Percentiles rank a stretch among this genome's conserved stretches.
phyloP scores from a whole-genome alignment of 2,888 invertebrate species.

The Ochlodes sylvanus region DNA sequence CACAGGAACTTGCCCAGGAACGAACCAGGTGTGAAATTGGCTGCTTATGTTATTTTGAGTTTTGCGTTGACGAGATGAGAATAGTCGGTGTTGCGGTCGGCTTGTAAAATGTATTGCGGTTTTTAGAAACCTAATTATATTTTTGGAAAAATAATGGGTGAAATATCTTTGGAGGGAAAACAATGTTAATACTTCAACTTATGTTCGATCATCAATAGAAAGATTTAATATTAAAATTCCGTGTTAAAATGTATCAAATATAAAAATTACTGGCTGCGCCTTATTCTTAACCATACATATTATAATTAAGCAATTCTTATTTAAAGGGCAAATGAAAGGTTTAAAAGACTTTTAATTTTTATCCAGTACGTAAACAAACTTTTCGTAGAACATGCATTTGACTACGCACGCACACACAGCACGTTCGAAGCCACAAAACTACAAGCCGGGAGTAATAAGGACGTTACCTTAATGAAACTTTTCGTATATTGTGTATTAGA shows the following conservation, averaged over 20 bases:
- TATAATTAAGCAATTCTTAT: too few relatives aligned
- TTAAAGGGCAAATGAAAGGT: too few relatives aligned
- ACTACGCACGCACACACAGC: conserved; percentile 13
- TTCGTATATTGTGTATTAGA: background rate
- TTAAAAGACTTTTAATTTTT: background rate
- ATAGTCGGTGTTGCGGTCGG: conserved; percentile 5
- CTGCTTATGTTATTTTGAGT: conserved; percentile 51
- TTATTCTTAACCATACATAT: too few relatives aligned
- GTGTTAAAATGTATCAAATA: too few relatives aligned
- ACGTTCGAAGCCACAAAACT: conserved; percentile 32
- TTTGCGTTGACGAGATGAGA: conserved; percentile 38
- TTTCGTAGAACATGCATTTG: conserved; percentile 2
- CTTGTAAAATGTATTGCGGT: conserved; percentile 10
- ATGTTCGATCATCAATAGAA: too few relatives aligned
- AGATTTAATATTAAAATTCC: too few relatives aligned
- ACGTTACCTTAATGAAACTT: background rate
- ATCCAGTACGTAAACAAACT: background rate
- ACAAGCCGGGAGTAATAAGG: background rate
- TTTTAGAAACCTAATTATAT: background rate
- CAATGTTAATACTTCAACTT: too few relatives aligned
- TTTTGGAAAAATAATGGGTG: too few relatives aligned
- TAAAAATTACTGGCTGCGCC: too few relatives aligned
- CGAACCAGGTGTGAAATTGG: conserved; percentile 74
- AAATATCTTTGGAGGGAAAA: too few relatives aligned
- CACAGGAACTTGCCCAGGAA: conserved; percentile 66